Evolutionary conservation across 2,888 invertebrate species (phyloP).

Genomic region (Tetramorium bicarinatum): DNA sequence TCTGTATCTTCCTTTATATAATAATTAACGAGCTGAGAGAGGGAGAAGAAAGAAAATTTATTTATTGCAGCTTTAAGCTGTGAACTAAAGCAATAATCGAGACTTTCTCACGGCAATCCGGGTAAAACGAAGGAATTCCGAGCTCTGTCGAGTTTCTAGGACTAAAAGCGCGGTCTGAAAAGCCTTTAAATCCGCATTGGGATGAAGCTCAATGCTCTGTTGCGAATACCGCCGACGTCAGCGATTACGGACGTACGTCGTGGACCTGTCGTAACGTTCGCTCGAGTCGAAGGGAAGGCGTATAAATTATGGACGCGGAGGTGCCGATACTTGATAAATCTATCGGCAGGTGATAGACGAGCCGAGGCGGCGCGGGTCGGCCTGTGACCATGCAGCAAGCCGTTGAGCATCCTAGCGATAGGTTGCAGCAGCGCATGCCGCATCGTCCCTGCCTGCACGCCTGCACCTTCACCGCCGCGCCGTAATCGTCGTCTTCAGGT

Average conservation of each 20-base stretch:
- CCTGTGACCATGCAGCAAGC: conserved; percentile 53
- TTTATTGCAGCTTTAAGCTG: not conserved
- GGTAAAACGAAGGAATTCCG: not conserved
- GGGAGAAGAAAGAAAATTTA: not conserved
- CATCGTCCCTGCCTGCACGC: conserved; percentile 56
- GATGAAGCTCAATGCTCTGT: conserved; percentile 13
- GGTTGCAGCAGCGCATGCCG: conserved; percentile 56
- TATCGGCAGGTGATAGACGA: conserved; percentile 83
- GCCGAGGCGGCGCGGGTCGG: conserved; percentile 70
- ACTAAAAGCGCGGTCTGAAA: not conserved
- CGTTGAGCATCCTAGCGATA: conserved; percentile 54
- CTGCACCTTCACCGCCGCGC: conserved; percentile 71
- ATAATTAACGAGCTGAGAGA: not conserved
- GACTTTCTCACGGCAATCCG: not conserved
- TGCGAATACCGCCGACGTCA: conserved; percentile 36
- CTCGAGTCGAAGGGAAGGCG: conserved; percentile 70
- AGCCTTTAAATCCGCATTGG: conserved; percentile 29
- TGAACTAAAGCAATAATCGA: not conserved
- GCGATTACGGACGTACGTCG: conserved; percentile 68
- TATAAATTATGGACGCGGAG: conserved; percentile 80
- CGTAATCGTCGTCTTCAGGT: conserved; percentile 70
- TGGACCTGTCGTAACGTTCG: conserved; percentile 62
- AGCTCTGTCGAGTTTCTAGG: not conserved
- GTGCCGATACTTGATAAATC: conserved; percentile 84
- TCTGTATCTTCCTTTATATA: not conserved